Percentiles rank a stretch among this genome's conserved stretches.
These are phyloP conservation scores for Latrodectus geometricus DNA, from an alignment of 1,140 invertebrate species.

Conservation along the genomic window DNA sequence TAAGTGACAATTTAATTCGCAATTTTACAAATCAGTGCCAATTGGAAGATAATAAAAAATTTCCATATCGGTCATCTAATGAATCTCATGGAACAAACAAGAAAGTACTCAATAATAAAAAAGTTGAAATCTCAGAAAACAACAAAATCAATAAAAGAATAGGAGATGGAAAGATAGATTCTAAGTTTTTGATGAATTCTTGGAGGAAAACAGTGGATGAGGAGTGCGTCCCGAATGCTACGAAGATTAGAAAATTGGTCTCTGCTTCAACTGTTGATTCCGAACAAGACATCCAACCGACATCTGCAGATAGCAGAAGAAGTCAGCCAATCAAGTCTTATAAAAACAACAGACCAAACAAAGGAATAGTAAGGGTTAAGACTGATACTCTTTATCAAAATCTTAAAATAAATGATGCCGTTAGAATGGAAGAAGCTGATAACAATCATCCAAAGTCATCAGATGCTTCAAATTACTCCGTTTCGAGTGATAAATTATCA, in stretches of 20 bases:
- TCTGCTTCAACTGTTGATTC: neutral
- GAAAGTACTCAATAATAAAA: neutral
- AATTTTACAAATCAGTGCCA: neutral
- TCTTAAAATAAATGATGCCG: neutral
- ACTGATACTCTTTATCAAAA: neutral
- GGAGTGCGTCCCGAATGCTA: neutral
- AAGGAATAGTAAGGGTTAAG: neutral
- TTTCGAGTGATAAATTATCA: no score
- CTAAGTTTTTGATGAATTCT: no score
- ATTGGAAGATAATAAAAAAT: neutral
- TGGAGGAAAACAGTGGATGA: neutral
- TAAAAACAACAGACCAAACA: neutral
- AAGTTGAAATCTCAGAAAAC: neutral
- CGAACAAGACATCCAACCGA: neutral
- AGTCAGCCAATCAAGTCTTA: neutral
- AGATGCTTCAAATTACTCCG: neutral
- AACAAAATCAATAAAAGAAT: no score
- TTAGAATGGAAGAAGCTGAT: neutral
- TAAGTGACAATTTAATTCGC: neutral
- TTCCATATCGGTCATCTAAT: no score
- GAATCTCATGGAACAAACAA: neutral
- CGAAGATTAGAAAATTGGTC: neutral
- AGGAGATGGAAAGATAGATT: no score
- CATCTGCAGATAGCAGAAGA: neutral
- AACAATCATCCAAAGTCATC: neutral